Percentiles rank a stretch among this genome's conserved stretches.
Conservation (phyloP, 2,113 vertebrate species). For the Gracilinanus agilis region DNA sequence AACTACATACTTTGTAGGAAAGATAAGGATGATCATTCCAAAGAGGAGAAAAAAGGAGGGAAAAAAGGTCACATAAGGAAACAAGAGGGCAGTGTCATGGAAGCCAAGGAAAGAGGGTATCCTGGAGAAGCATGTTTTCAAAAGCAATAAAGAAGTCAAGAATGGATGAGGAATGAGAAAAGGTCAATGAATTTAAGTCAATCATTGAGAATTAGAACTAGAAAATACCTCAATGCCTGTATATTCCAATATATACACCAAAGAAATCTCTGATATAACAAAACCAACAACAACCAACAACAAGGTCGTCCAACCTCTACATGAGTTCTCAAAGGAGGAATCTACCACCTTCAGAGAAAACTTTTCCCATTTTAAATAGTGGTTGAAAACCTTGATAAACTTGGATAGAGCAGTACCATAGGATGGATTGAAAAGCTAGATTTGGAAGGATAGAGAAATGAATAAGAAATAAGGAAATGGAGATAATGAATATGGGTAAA, state of each 20-base stretch:
- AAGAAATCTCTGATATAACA: background rate
- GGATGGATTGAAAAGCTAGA: background rate
- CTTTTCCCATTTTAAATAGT: background rate
- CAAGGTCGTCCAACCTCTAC: background rate
- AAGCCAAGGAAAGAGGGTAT: background rate
- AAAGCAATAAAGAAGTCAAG: background rate
- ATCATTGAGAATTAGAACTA: background rate
- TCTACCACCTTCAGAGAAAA: background rate
- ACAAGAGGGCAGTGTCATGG: background rate
- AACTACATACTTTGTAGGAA: background rate
- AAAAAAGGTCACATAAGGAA: background rate
- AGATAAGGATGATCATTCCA: background rate
- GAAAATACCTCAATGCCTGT: background rate
- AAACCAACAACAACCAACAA: no score
- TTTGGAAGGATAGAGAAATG: background rate
- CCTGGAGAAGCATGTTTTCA: background rate
- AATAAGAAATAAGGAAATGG: background rate
- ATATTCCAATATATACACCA: background rate
- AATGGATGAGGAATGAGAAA: background rate
- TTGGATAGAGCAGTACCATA: background rate
- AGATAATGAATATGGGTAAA: background rate
- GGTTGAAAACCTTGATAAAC: background rate
- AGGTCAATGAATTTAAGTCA: background rate
- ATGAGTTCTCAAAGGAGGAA: background rate
- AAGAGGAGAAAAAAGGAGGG: background rate